phyloP scores from a whole-genome alignment of 2,888 invertebrate species.

The Reticulitermes lucifugus region DNA sequence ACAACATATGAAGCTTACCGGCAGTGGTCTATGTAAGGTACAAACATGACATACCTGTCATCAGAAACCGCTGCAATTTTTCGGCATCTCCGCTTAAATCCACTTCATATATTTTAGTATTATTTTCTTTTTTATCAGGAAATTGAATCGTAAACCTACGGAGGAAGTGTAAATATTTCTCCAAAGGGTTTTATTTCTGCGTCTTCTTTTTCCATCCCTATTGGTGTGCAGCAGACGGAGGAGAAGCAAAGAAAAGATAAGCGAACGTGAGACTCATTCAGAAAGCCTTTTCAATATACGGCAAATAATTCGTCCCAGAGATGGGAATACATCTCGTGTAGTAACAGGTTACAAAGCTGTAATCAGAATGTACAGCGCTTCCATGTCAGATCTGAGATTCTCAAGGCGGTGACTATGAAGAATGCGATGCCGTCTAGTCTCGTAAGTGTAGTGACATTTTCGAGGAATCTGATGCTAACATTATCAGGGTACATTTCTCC shows the following conservation, averaged over 20 bases:
- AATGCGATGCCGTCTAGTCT: too few species aligned
- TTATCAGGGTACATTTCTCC: too few species aligned
- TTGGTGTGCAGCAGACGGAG: constrained; percentile 36
- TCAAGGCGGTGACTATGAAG: too few species aligned
- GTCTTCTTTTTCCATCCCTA: constrained; percentile 22
- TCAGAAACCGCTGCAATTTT: neutral
- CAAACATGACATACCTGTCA: neutral
- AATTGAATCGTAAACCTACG: constrained; percentile 51
- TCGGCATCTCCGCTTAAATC: neutral
- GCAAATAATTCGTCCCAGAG: constrained; percentile 37
- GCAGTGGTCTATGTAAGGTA: too few species aligned
- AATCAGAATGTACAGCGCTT: neutral
- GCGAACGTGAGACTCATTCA: constrained; percentile 39
- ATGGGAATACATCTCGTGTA: neutral
- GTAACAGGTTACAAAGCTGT: constrained; percentile 29
- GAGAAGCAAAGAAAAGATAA: constrained; percentile 39
- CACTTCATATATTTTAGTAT: constrained; percentile 24
- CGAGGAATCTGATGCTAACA: too few species aligned
- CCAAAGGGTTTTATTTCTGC: constrained; percentile 22
- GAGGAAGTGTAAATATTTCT: constrained; percentile 51
- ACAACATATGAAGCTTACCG: too few species aligned
- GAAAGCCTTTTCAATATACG: constrained; percentile 32
- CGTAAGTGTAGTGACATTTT: too few species aligned
- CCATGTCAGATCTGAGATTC: too few species aligned
- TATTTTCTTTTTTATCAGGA: constrained; percentile 48